These are phyloP conservation scores for Acanthococcus lagerstroemiae DNA, from an alignment of 2,888 invertebrate genomes.

Conservation along the genomic window DNA sequence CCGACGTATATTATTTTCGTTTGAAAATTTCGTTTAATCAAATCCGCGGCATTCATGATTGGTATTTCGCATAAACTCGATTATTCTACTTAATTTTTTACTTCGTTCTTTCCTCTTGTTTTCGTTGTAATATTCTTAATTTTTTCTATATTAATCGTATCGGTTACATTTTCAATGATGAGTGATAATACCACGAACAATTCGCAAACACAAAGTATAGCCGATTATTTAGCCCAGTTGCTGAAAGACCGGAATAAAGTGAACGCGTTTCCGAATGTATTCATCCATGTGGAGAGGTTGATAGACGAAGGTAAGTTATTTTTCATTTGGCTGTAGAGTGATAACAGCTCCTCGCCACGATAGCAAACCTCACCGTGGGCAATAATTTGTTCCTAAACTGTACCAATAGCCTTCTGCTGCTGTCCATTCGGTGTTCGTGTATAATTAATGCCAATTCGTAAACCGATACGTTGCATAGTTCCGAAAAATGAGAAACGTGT, in stretches of 20 bases:
- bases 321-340: neutral
- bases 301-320: conserved; percentile 90
- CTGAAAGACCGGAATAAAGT: conserved; percentile 99
- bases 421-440: neutral
- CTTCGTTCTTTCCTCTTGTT: neutral
- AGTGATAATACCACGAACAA: conserved; percentile 21
- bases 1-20: conserved; percentile 9
- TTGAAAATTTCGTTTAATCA: conserved; percentile 13
- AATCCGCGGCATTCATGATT: neutral
- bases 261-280: conserved; percentile 98
- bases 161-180: neutral
- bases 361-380: no score
- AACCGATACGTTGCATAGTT: no score
- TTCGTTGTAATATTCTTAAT: neutral
- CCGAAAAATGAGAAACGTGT: no score
- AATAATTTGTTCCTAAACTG: no score
- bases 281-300: conserved; percentile 97
- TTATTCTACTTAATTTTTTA: conserved; percentile 19
- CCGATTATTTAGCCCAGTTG: conserved; percentile 99
- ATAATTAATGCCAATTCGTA: neutral
- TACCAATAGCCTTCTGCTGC: no score
- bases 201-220: conserved; percentile 81
- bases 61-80: neutral
- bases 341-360: no score
- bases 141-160: conserved; percentile 2